Conservation (phyloP, 1,140 invertebrate genomes). For the Nephotettix cincticeps region DNA sequence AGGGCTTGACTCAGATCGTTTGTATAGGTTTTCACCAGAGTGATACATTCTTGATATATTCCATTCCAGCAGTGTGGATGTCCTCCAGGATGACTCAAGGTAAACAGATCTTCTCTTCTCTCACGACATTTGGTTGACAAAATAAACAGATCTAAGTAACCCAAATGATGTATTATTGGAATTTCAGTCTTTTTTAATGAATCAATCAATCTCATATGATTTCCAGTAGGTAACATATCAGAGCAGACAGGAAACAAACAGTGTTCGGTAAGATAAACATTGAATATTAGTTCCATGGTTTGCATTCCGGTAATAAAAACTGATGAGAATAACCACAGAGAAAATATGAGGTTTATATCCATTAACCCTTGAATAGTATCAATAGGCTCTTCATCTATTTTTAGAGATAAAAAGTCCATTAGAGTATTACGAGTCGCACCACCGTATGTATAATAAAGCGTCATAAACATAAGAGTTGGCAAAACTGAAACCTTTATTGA, state of each 20-base stretch:
- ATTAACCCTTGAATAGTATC: constrained; percentile 54
- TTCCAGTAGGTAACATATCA: constrained; percentile 41
- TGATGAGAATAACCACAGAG: constrained; percentile 64
- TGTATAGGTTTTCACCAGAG: constrained; percentile 60
- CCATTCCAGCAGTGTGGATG: constrained; percentile 79
- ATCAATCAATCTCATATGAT: constrained; percentile 47
- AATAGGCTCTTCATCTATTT: constrained; percentile 53
- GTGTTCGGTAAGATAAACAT: constrained; percentile 52
- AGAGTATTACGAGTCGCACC: constrained; percentile 48
- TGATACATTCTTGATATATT: constrained; percentile 59
- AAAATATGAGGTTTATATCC: constrained; percentile 56
- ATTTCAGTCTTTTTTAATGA: constrained; percentile 56
- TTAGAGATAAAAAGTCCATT: constrained; percentile 50
- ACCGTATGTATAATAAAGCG: constrained; percentile 59
- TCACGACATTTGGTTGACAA: constrained; percentile 56
- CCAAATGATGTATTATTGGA: constrained; percentile 67
- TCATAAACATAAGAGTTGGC: constrained; percentile 59
- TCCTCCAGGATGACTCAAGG: constrained; percentile 71
- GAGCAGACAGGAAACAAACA: constrained; percentile 26
- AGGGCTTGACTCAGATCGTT: constrained; percentile 49
- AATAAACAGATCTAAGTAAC: constrained; percentile 64
- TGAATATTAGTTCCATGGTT: constrained; percentile 65
- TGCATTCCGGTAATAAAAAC: constrained; percentile 66
- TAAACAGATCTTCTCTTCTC: constrained; percentile 62
- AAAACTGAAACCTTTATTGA: constrained; percentile 57